These are phyloP conservation scores for Metopolophium dirhodum DNA, from an alignment of 1,140 invertebrate genomes.

Conservation along the genomic window DNA sequence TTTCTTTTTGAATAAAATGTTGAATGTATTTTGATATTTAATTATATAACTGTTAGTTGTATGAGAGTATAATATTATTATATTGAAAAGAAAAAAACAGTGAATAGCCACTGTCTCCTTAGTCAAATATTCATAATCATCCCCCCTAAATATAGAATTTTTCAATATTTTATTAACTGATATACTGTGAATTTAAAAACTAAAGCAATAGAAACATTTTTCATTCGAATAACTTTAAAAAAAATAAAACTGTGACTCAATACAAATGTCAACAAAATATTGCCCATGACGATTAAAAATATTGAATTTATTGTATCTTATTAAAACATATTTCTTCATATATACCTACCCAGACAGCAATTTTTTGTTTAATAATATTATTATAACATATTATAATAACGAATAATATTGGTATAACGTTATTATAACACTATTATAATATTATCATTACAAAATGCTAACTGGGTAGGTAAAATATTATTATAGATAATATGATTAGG, in stretches of 20 bases:
- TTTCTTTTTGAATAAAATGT: neutral
- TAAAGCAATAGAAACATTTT: neutral
- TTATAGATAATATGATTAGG: neutral
- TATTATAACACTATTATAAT: no score
- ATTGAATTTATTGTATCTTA: neutral
- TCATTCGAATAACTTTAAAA: neutral
- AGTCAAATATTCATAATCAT: neutral
- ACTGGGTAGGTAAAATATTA: neutral
- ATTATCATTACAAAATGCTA: no score
- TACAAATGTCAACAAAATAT: neutral
- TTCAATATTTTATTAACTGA: neutral
- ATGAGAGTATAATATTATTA: neutral
- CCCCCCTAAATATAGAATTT: neutral
- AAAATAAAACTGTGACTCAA: neutral
- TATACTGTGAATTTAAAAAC: neutral
- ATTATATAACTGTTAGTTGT: neutral
- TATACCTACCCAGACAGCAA: no score
- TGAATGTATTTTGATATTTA: neutral
- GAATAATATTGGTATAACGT: no score
- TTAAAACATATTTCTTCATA: neutral
- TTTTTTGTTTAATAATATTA: no score
- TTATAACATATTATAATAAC: no score
- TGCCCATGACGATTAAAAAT: neutral
- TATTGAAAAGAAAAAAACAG: neutral
- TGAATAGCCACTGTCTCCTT: neutral